These are phyloP conservation scores for Acanthis flammea DNA, from an alignment of 2,797 vertebrate species.

Conservation along the genomic window DNA sequence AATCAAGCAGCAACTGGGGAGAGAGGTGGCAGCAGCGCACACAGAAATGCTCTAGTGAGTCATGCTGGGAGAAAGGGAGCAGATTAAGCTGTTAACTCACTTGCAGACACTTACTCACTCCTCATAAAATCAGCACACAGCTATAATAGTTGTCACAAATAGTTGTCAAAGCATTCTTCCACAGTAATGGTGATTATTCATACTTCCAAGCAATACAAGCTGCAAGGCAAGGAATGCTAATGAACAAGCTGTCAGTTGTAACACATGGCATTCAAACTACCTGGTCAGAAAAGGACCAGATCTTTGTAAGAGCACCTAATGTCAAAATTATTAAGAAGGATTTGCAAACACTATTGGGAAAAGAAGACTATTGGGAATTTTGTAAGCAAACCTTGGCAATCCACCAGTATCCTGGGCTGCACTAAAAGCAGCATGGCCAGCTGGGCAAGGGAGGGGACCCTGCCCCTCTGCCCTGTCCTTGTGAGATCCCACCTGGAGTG, in stretches of 20 bases:
- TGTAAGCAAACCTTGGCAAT: background rate
- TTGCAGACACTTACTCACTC: constrained; percentile 4
- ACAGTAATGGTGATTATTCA: background rate
- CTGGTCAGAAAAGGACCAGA: background rate
- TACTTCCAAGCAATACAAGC: background rate
- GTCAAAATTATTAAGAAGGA: background rate
- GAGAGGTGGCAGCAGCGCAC: background rate
- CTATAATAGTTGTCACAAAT: constrained; percentile 21
- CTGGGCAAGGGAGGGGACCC: background rate
- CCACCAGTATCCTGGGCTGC: background rate
- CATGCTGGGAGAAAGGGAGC: background rate
- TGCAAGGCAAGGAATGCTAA: background rate
- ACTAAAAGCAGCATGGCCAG: background rate
- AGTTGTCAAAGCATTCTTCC: constrained; percentile 10
- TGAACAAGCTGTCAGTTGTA: background rate
- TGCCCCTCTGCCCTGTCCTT: background rate
- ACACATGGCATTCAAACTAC: background rate
- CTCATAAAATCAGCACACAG: constrained; percentile 7
- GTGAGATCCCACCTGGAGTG: background rate
- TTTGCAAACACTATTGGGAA: background rate
- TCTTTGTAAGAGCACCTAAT: background rate
- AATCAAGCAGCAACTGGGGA: background rate
- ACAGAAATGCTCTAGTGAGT: background rate
- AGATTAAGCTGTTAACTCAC: constrained; percentile 44
- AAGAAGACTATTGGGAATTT: background rate